Percentiles rank a stretch among this genome's conserved stretches.
phyloP scores from a whole-genome alignment of 2,888 invertebrate genomes.

The Xestia c-nigrum region DNA sequence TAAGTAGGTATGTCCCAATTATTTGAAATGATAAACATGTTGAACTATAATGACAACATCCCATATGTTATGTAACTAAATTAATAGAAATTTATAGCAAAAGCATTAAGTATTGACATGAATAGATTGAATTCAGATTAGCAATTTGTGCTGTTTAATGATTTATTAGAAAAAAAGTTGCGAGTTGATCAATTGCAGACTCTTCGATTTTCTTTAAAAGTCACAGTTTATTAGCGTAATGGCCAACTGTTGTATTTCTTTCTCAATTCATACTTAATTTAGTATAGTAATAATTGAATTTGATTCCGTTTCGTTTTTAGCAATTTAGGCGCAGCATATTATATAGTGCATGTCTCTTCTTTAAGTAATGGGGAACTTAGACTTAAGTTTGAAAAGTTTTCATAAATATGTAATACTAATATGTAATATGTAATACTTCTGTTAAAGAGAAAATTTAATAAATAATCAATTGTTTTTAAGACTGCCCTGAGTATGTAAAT shows the following conservation, averaged over 20 bases:
- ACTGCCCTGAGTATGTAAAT: too few relatives aligned
- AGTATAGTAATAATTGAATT: too few relatives aligned
- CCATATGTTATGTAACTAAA: conserved; percentile 47
- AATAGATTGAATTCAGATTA: conserved; percentile 50
- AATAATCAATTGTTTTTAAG: too few relatives aligned
- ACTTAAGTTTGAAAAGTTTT: too few relatives aligned
- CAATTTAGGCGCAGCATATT: too few relatives aligned
- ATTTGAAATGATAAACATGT: conserved; percentile 49
- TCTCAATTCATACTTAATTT: neutral
- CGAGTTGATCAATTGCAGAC: neutral
- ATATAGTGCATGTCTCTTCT: too few relatives aligned
- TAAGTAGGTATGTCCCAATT: conserved; percentile 44
- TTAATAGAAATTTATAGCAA: conserved; percentile 54
- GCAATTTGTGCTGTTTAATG: conserved; percentile 18
- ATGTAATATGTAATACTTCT: too few relatives aligned
- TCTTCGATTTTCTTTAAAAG: conserved; percentile 11
- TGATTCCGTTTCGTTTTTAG: too few relatives aligned
- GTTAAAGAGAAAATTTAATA: too few relatives aligned
- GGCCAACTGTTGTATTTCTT: neutral
- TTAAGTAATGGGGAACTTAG: too few relatives aligned
- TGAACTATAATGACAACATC: conserved; percentile 29
- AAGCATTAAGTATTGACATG: conserved; percentile 36
- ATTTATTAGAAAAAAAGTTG: conserved; percentile 29
- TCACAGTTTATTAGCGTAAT: neutral
- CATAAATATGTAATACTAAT: too few relatives aligned